Base-by-base conservation (phyloP, 2,797 vertebrate species). In the Balearica regulorum region DNA sequence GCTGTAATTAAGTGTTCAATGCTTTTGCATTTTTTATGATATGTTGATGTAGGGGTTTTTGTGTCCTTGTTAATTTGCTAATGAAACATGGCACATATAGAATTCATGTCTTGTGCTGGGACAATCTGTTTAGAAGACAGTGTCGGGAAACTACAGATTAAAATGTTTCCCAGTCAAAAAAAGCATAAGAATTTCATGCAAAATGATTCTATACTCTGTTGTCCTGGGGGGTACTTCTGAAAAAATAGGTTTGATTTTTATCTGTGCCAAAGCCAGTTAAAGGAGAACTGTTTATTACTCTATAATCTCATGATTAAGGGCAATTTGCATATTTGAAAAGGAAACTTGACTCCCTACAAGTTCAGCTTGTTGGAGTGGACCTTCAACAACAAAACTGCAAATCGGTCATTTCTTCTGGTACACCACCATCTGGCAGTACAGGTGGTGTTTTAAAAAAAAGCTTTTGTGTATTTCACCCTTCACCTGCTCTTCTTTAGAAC, bases 11-110 rank as follows among this genome's bases (percentile, higher is more conserved):
- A 89, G 24, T 16, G 68, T 77, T 92, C 81, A 48, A 54, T 43
- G 58, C 48, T 83, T 89, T 94, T 95, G 68, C 62, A 91, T 90
- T 90, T 91, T 96, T 94, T 73, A 89, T 93, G 71, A 41, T 76
- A 85, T 24, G 35, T 49, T 83, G 51, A 49, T 57, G 55, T 15
- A 17, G 22, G 55, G 22, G 55, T 90, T 92, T 83, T 87, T 12
- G 2, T 65, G 51, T 81, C 79, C 94, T 87, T 44, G 33, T 71
- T 93, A 85, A 94, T 93, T 90, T 93, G 62, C n/a, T 77, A 75
- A 13, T 37, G 58, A 94, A 96, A 90, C 76, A 46, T 11, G 25
- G 60, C 70, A 86, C 3, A 1, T 3, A 78, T 3, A 78, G 88
- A 89, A 90, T 58, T 84, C 44, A 24, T 18, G 16, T 55, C 39